Base-by-base conservation (phyloP, 1,140 invertebrate genomes). In the Brachionus sp. region DNA sequence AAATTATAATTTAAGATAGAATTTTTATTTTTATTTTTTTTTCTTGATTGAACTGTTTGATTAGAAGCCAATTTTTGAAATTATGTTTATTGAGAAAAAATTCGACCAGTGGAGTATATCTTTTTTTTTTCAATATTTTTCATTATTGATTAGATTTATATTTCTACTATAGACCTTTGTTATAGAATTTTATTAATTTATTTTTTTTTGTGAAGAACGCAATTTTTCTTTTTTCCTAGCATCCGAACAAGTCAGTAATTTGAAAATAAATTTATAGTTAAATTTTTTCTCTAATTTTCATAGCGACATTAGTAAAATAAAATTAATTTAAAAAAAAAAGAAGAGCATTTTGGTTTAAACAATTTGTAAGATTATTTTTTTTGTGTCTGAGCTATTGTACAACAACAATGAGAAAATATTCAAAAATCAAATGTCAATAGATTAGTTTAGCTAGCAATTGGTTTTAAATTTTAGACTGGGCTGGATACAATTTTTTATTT, bases 1-100 rank as follows among this genome's bases (percentile, higher is more conserved):
- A 57, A 57, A 57, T 57, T 57, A 57, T 57, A 57, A 57, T 57
- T 57, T 57, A 57, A 57, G 16, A 57, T 19, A 57, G 50, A n/a
- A 19, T 57, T 57, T 10, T 29, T 29, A 3, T 2, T 29, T 29
- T 29, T 29, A 29, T 29, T 2, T 29, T 29, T 29, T 19, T 57
- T 57, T 9, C n/a, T 7, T 19, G 50, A 57, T 57, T 57, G 50
- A 57, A 25, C 50, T 57, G 50, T 57, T 57, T 57, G 50, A 57
- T 57, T 19, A 19, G 9, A 57, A 57, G 50, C 50, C 50, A 57
- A 57, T 57, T 57, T 57, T 57, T 57, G 0, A 57, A 57, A 57
- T 57, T 57, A 57, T 57, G 50, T 57, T 57, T 57, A 57, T 57
- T 57, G 50, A 57, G 3, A 29, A 29, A 23, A 57, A 23, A 7